Conservation (phyloP, 2,113 vertebrate genomes). For the Mobula hypostoma region DNA sequence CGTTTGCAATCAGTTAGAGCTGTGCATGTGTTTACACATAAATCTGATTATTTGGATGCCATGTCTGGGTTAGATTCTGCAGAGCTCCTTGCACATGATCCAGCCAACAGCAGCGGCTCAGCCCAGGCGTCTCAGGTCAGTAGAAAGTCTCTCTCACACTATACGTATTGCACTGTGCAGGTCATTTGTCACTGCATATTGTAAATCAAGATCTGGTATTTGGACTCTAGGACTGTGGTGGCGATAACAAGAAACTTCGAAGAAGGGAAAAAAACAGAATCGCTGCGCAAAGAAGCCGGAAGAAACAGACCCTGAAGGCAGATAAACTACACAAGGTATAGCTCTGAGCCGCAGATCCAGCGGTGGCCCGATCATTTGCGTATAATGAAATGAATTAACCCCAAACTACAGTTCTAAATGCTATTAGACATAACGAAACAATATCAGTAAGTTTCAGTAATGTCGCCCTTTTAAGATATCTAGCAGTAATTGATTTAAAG, state of each 20-base stretch:
- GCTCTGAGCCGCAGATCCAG: neutral
- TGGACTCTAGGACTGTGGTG: conserved; percentile 59
- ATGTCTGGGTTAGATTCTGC: conserved; percentile 3
- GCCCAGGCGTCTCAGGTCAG: neutral
- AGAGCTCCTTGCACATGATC: neutral
- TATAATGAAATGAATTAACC: neutral
- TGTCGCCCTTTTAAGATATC: neutral
- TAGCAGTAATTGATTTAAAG: neutral
- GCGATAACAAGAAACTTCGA: conserved; percentile 68
- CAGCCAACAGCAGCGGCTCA: neutral
- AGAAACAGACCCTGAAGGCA: conserved; percentile 84
- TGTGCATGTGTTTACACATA: neutral
- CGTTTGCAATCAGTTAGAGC: neutral
- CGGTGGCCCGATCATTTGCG: neutral
- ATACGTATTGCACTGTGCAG: neutral
- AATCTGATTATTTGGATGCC: neutral
- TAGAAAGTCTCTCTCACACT: neutral
- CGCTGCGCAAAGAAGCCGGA: conserved; percentile 83
- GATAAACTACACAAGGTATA: conserved; percentile 83
- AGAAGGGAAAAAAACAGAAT: conserved; percentile 86
- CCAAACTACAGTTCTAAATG: neutral
- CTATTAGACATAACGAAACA: neutral
- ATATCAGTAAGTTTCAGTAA: neutral
- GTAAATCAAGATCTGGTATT: neutral
- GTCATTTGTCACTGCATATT: neutral